These are phyloP conservation scores for Marmota monax DNA, from an alignment of 2,113 vertebrate genomes.

Conservation along the genomic window DNA sequence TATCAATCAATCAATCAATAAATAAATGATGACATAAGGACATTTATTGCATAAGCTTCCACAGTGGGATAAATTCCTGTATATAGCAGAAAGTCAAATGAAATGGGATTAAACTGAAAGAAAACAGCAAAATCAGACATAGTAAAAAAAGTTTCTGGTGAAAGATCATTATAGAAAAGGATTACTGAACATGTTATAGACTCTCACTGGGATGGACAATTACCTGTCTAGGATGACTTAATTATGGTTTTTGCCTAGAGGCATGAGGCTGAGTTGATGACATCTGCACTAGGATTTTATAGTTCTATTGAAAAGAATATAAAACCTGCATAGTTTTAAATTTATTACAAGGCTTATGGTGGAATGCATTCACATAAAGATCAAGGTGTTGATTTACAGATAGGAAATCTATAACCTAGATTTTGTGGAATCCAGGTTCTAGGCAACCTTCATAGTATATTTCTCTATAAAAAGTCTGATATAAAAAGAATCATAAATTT, in stretches of 20 bases:
- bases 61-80: not conserved
- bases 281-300: constrained; percentile 49
- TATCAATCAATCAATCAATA: too few relatives aligned
- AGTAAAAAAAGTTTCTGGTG: constrained; percentile 17
- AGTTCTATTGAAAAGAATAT: constrained; percentile 55
- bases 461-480: constrained; percentile 56
- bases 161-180: not conserved
- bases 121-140: not conserved
- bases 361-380: constrained; percentile 76
- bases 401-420: constrained; percentile 60
- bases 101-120: constrained; percentile 11
- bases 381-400: constrained; percentile 73
- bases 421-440: constrained; percentile 72
- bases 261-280: not conserved
- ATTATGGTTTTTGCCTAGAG: constrained; percentile 57
- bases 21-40: not conserved
- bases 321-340: constrained; percentile 56
- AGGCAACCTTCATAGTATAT: constrained; percentile 28
- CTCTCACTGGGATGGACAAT: not conserved
- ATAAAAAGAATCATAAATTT: constrained; percentile 62
- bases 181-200: not conserved
- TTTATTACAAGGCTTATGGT: constrained; percentile 76
- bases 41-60: not conserved
- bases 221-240: constrained; percentile 57
- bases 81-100: not conserved